Evolutionary conservation across 2,888 invertebrate species (phyloP).

Genomic region (Scrobipalpa costella): DNA sequence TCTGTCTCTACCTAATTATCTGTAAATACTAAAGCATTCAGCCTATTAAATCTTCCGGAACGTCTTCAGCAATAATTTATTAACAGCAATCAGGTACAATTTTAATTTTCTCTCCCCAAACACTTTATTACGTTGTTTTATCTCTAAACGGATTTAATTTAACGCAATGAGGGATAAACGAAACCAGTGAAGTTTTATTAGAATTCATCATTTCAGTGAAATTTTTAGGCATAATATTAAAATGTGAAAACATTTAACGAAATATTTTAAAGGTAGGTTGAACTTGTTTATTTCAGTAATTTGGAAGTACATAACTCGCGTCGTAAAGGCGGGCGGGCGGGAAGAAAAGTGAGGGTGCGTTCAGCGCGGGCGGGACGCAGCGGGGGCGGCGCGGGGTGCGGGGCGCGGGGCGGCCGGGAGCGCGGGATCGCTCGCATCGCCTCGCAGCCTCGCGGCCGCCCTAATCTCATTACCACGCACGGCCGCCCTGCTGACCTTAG

Average conservation of each 20-base stretch:
- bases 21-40: background rate
- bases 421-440: constrained; percentile 42
- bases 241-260: constrained; percentile 7
- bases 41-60: constrained; percentile 6
- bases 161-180: background rate
- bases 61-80: background rate
- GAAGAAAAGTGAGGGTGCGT: constrained; percentile 45
- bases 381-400: constrained; percentile 30
- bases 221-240: background rate
- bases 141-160: background rate
- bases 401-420: constrained; percentile 36
- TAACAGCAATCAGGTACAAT: background rate
- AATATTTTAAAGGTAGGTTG: constrained; percentile 16
- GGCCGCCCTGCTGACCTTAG: constrained; percentile 57
- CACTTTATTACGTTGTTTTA: background rate
- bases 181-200: background rate
- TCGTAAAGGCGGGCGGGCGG: constrained; percentile 46
- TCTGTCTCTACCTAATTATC: constrained; percentile 9
- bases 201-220: background rate
- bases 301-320: constrained; percentile 27
- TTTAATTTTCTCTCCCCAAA: background rate
- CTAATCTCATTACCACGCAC: constrained; percentile 64
- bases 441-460: constrained; percentile 47
- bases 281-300: constrained; percentile 24
- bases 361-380: constrained; percentile 23